These are phyloP conservation scores for Dinothrombium tinctorium DNA, from an alignment of 1,140 invertebrate genomes.

Conservation along the genomic window DNA sequence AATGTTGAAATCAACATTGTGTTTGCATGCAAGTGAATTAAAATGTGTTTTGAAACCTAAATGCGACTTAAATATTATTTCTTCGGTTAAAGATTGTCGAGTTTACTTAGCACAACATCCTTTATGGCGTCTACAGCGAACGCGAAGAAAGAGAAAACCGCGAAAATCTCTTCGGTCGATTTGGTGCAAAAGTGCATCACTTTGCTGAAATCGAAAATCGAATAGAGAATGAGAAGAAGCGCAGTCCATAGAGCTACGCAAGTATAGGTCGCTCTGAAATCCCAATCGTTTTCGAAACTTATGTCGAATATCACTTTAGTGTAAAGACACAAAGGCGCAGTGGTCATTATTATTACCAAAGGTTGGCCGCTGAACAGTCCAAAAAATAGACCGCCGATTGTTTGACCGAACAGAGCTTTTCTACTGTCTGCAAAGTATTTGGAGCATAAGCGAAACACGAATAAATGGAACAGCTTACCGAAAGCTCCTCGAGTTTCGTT, in stretches of 20 bases:
- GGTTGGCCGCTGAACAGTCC: slow-evolving; percentile 25
- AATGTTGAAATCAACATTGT: too few species aligned
- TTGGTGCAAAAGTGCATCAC: slow-evolving; percentile 26
- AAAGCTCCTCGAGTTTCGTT: slow-evolving; percentile 26
- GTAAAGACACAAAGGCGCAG: slow-evolving; percentile 28
- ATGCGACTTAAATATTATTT: neutral
- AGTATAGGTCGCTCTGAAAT: slow-evolving; percentile 28
- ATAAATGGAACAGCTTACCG: slow-evolving; percentile 13
- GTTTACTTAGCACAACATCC: slow-evolving; percentile 27
- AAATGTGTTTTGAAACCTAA: neutral
- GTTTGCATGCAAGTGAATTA: too few species aligned
- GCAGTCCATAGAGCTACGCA: slow-evolving; percentile 28
- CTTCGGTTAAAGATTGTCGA: neutral
- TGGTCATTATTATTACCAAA: slow-evolving; percentile 27
- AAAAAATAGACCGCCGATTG: slow-evolving; percentile 28
- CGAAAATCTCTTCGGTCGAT: slow-evolving; percentile 30
- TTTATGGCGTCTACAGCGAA: slow-evolving; percentile 27
- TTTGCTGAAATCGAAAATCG: slow-evolving; percentile 24
- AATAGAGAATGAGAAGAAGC: slow-evolving; percentile 26
- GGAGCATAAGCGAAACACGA: neutral
- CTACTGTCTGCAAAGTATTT: slow-evolving; percentile 16
- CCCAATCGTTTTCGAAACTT: slow-evolving; percentile 22
- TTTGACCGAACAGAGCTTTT: slow-evolving; percentile 27
- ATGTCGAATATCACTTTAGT: slow-evolving; percentile 28
- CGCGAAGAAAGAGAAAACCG: slow-evolving; percentile 27